Evolutionary conservation across 2,888 invertebrate genomes (phyloP).

Genomic region (Euplexia lucipara): DNA sequence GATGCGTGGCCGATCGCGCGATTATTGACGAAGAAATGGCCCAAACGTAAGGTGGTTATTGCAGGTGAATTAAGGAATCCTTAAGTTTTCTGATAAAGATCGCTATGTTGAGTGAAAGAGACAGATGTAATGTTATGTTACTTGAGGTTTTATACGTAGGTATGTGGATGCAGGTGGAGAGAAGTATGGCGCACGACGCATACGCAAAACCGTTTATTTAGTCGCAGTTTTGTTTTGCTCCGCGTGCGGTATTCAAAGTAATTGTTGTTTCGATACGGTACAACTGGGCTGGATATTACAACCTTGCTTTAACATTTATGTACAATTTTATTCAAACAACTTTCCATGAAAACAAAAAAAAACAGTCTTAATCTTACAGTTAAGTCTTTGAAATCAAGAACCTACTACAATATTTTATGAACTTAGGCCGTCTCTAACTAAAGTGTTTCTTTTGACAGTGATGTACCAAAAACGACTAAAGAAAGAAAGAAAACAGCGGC

Average conservation of each 20-base stretch:
- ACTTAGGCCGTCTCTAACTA: not conserved
- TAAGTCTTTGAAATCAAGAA: too few relatives aligned
- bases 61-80: conserved; percentile 75
- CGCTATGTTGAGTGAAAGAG: conserved; percentile 75
- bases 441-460: conserved; percentile 89
- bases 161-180: conserved; percentile 66
- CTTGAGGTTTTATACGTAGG: conserved; percentile 71
- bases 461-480: conserved; percentile 97
- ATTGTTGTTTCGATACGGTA: conserved; percentile 84
- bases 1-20: conserved; percentile 71
- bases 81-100: conserved; percentile 71
- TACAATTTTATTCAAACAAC: conserved; percentile 61
- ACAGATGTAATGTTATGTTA: conserved; percentile 71
- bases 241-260: conserved; percentile 77
- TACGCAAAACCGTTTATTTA: conserved; percentile 80
- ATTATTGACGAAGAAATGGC: conserved; percentile 80
- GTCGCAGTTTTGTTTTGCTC: conserved; percentile 79
- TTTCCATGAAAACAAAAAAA: conserved; percentile 23
- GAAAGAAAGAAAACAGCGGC: conserved; percentile 95
- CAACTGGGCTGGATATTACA: conserved; percentile 68
- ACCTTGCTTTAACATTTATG: conserved; percentile 71
- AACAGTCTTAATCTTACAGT: too few relatives aligned
- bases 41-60: conserved; percentile 80
- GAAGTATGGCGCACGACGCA: conserved; percentile 78
- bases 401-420: not conserved